Base-by-base conservation (phyloP, 2,888 invertebrate genomes). In the Hoplodrina ambigua region DNA sequence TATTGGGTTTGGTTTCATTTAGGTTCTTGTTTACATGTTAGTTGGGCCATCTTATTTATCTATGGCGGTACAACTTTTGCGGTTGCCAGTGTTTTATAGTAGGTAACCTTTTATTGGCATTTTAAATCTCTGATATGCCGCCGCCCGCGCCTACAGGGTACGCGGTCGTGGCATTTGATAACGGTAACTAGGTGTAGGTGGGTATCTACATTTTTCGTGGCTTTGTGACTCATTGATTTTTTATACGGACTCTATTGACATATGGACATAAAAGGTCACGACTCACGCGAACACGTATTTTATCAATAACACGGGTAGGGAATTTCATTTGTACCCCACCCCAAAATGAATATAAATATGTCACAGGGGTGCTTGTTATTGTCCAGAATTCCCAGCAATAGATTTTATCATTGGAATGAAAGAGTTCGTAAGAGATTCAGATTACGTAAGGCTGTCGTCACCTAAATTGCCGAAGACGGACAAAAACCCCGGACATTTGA, bases 221-320 rank as follows among this genome's bases (percentile, higher is more conserved):
- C 13, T 52, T 44, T 49, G 64, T 80, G 60, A 69, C 37, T 30
- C 55, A 79, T 69, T 58, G 69, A 65, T 82, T 59, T 78, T 72
- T 62, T 59, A 52, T 67, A 53, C n/a, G 46, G 54, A 46, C 58
- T 49, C 20, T 74, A 61, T 67, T 63, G 68, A 61, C 67, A 50
- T 52, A 70, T 50, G n/a, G 33, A 10, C 25, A 52, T 59, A 73
- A 78, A 77, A 81, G 72, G 82, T 75, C 79, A 81, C 44, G 57
- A 33, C 41, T 20, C 64, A 25, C 69, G 72, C 59, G 61, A 69
- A 61, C 64, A 72, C 56, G 50, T 66, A 75, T 63, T 64, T 67
- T 69, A n/a, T 69, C 72, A 75, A 75, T 69, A 78, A 33, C 53
- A 53, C 17, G 19, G 25, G n/a, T n/a, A 44, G 56, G 53, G 58